Percentiles rank a stretch among this genome's conserved stretches.
These are phyloP conservation scores for Drosophila quasianomalipes DNA, from an alignment of 2,888 invertebrate species.

Conservation along the genomic window DNA sequence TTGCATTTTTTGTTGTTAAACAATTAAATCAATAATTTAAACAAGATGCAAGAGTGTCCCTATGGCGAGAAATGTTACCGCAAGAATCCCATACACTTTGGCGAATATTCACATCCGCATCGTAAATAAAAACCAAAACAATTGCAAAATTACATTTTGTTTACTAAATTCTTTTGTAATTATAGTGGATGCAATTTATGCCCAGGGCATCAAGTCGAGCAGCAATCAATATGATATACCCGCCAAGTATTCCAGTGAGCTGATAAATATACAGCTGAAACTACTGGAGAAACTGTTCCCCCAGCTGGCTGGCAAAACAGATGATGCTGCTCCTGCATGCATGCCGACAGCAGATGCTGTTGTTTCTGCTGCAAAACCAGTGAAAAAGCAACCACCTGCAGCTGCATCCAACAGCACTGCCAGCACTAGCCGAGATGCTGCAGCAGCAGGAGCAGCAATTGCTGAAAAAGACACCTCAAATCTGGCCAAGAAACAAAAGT, in stretches of 20 bases:
- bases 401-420: slow-evolving; percentile 1
- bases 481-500: slow-evolving; percentile 82
- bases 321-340: neutral
- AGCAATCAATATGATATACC: slow-evolving; percentile 87
- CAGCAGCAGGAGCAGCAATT: slow-evolving; percentile 29
- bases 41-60: slow-evolving; percentile 87
- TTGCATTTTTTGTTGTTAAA: neutral
- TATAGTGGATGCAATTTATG: slow-evolving; percentile 89
- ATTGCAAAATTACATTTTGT: neutral
- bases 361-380: neutral
- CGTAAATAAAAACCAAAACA: slow-evolving; percentile 86
- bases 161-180: neutral
- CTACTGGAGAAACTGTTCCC: slow-evolving; percentile 85
- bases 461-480: slow-evolving; percentile 60
- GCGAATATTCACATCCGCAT: slow-evolving; percentile 92
- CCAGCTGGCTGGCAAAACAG: slow-evolving; percentile 21
- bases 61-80: slow-evolving; percentile 93
- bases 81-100: slow-evolving; percentile 93
- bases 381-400: slow-evolving; percentile 1
- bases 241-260: slow-evolving; percentile 85
- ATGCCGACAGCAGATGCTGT: slow-evolving; percentile 3
- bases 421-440: slow-evolving; percentile 38
- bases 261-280: slow-evolving; percentile 89
- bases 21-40: neutral
- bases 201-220: slow-evolving; percentile 81